A percentile compares a stretch with the other conserved stretches of the same genome.
phyloP scores from a whole-genome alignment of 2,113 vertebrate genomes.

The Gasterosteus aculeatus region DNA sequence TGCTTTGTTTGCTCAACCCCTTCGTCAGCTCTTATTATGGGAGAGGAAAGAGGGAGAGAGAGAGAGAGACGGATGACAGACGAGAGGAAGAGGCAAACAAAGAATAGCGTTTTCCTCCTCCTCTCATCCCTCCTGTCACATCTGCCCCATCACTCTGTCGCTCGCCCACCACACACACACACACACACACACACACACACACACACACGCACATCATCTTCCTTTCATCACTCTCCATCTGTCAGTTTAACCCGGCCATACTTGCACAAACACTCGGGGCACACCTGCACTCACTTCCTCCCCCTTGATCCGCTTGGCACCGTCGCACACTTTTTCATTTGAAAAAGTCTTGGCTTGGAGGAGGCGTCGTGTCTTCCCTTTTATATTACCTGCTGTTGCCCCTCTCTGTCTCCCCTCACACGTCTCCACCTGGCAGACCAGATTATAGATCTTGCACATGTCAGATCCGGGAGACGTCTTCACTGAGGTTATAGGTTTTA shows the following conservation, averaged over 20 bases:
- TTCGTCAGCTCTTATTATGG: conserved; percentile 19
- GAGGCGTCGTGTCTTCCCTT: conserved; percentile 30
- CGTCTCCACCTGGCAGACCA: conserved; percentile 49
- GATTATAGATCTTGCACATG: conserved; percentile 59
- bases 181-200: not conserved
- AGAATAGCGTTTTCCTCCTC: not conserved
- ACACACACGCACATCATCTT: conserved; percentile 24
- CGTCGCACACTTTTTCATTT: conserved; percentile 46
- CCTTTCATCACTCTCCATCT: conserved; percentile 56
- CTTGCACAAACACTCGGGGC: not conserved
- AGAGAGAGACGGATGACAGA: not conserved
- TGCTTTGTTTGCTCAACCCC: conserved; percentile 41
- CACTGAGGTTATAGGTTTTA: conserved; percentile 57
- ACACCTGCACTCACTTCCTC: conserved; percentile 4
- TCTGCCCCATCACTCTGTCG: conserved; percentile 27
- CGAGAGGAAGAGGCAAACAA: not conserved
- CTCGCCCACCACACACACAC: not conserved
- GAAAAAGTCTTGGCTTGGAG: conserved; percentile 36
- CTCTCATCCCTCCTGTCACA: not conserved
- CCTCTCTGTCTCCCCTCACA: conserved; percentile 42
- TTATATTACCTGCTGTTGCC: conserved; percentile 43
- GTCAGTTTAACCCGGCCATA: conserved; percentile 38
- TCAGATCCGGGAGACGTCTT: conserved; percentile 61
- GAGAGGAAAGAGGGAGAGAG: not conserved
- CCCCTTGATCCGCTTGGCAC: conserved; percentile 4